Evolutionary conservation across 2,113 vertebrate species (phyloP).

Genomic region (Microtus ochrogaster): DNA sequence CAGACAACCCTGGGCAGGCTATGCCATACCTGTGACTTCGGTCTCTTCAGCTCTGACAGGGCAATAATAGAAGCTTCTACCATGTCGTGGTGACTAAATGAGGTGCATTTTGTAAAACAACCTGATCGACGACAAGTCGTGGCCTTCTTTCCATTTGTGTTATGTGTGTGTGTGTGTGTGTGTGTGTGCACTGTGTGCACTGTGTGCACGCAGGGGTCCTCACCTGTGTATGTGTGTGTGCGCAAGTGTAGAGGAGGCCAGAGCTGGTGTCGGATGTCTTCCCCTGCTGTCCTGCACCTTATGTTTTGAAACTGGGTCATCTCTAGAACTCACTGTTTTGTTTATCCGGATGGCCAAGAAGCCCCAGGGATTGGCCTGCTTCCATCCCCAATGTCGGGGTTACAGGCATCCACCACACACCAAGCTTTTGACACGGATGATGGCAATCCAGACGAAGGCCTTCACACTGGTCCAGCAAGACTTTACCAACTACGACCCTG

Average conservation of each 20-base stretch:
- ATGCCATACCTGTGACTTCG: not conserved
- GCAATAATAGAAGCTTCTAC: not conserved
- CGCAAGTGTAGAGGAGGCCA: not conserved
- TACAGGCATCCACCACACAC: not conserved
- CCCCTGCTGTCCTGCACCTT: not conserved
- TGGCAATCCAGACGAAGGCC: no score
- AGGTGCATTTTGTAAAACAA: not conserved
- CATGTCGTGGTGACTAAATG: not conserved
- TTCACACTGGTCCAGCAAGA: not conserved
- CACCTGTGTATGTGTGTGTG: not conserved
- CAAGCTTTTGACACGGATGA: not conserved
- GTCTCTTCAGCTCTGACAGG: not conserved
- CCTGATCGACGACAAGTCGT: not conserved
- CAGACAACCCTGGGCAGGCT: not conserved
- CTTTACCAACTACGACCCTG: not conserved
- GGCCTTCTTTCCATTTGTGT: not conserved
- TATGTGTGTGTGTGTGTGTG: not conserved
- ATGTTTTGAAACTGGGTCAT: not conserved
- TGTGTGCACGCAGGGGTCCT: not conserved
- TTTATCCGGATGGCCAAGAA: not conserved
- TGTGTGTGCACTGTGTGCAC: no score
- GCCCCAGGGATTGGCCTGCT: not conserved
- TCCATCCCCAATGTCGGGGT: not conserved
- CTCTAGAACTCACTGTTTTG: not conserved
- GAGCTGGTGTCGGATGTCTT: no score